Percentiles rank a stretch among this genome's conserved stretches.
Conservation (phyloP, 2,888 invertebrate species). For the Panzeria rudis region DNA sequence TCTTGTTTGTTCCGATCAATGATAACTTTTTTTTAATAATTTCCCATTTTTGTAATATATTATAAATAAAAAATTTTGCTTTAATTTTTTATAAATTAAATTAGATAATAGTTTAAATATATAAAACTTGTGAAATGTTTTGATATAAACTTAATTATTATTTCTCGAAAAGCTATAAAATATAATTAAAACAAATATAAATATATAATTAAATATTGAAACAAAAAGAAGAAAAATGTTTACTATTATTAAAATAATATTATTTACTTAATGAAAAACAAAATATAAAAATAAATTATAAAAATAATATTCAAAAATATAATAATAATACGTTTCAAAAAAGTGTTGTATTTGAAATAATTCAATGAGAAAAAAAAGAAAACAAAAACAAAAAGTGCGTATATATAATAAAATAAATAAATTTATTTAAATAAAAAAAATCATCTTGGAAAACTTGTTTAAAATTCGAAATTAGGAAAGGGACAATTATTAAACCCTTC, state of each 20-base stretch:
- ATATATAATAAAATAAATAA: conserved; percentile 62
- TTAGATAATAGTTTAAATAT: conserved; percentile 17
- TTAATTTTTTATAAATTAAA: not conserved
- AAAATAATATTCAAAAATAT: conserved; percentile 66
- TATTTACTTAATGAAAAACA: conserved; percentile 67
- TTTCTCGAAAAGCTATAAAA: conserved; percentile 48
- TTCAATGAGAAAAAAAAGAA: conserved; percentile 70
- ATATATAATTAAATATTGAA: conserved; percentile 57
- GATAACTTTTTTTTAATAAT: not conserved
- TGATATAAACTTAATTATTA: conserved; percentile 42
- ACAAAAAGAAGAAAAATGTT: conserved; percentile 52
- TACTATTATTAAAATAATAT: conserved; percentile 72
- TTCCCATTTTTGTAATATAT: conserved; percentile 8
- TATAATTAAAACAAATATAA: conserved; percentile 49
- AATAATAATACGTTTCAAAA: conserved; percentile 71
- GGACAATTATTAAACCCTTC: no score
- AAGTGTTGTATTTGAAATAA: conserved; percentile 76
- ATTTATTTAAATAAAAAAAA: conserved; percentile 67
- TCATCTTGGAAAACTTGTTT: conserved; percentile 22
- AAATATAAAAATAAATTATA: conserved; percentile 67
- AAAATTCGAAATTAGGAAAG: not conserved
- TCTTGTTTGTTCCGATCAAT: not conserved
- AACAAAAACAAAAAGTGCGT: conserved; percentile 43
- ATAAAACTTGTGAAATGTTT: not conserved
- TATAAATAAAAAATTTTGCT: not conserved